phyloP scores from a whole-genome alignment of 2,888 invertebrate species.

The Diabrotica balteata region DNA sequence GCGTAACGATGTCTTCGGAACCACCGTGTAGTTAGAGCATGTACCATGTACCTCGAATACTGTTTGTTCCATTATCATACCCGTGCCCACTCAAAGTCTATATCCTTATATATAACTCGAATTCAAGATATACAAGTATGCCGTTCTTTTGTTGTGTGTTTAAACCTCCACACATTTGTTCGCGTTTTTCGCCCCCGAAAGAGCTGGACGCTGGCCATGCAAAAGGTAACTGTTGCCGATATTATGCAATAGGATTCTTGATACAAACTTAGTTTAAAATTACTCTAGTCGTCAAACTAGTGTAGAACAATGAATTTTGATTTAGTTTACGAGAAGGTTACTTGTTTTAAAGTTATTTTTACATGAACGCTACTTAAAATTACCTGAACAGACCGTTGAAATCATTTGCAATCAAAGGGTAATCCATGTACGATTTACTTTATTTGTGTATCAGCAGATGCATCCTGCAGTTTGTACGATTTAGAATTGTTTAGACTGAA shows the following conservation, averaged over 20 bases:
- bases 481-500: no score
- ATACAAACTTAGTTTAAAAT: background rate
- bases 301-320: no score
- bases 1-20: background rate
- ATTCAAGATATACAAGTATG: slow-evolving; percentile 2
- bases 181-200: slow-evolving; percentile 2
- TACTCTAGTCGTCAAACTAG: no score
- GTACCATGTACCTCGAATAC: background rate
- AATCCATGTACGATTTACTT: no score
- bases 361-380: no score
- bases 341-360: no score
- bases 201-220: background rate
- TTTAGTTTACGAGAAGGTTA: no score
- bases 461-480: no score
- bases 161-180: slow-evolving; percentile 17
- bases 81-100: background rate
- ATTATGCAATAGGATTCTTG: background rate
- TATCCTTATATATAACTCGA: background rate
- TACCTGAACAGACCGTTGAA: no score
- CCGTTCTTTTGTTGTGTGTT: slow-evolving; percentile 13
- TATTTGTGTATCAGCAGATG: no score
- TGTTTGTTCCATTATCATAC: slow-evolving; percentile 1
- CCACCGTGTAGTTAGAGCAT: background rate
- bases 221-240: background rate
- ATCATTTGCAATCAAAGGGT: no score